Percentiles rank a stretch among this genome's conserved stretches.
Evolutionary conservation across 2,888 invertebrate species (phyloP).

Genomic region (Allophyes oxyacanthae): DNA sequence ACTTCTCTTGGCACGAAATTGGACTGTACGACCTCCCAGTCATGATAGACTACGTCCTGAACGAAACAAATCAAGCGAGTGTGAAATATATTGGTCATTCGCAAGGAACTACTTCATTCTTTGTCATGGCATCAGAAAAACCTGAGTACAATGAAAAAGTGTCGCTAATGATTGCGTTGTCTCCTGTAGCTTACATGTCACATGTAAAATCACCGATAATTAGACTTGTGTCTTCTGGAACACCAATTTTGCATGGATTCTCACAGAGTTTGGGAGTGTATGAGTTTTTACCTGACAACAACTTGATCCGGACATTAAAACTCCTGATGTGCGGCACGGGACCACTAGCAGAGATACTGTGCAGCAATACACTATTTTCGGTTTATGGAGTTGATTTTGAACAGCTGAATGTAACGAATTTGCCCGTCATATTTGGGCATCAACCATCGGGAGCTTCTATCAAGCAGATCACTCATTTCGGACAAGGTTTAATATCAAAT

Average conservation of each 20-base stretch:
- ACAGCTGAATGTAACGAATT: constrained; percentile 89
- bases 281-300: constrained; percentile 91
- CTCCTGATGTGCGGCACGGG: constrained; percentile 79
- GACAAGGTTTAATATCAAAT: constrained; percentile 78
- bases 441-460: constrained; percentile 88
- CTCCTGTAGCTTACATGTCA: constrained; percentile 89
- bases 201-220: constrained; percentile 75
- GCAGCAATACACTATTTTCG: constrained; percentile 89
- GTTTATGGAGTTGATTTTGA: constrained; percentile 88
- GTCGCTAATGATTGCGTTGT: constrained; percentile 85
- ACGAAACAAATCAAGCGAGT: constrained; percentile 82
- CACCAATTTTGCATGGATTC: constrained; percentile 59
- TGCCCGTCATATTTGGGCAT: constrained; percentile 88
- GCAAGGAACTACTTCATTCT: constrained; percentile 90
- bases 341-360: constrained; percentile 83
- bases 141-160: constrained; percentile 90
- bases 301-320: constrained; percentile 83
- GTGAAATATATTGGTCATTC: constrained; percentile 93
- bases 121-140: constrained; percentile 86
- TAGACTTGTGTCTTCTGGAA: constrained; percentile 68
- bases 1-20: constrained; percentile 95
- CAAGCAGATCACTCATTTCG: constrained; percentile 87
- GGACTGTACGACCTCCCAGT: constrained; percentile 93
- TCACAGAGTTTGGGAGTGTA: constrained; percentile 81
- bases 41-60: constrained; percentile 92